Percentiles rank a stretch among this genome's conserved stretches.
Conservation (phyloP, 2,797 vertebrate species). For the Trichosurus vulpecula region DNA sequence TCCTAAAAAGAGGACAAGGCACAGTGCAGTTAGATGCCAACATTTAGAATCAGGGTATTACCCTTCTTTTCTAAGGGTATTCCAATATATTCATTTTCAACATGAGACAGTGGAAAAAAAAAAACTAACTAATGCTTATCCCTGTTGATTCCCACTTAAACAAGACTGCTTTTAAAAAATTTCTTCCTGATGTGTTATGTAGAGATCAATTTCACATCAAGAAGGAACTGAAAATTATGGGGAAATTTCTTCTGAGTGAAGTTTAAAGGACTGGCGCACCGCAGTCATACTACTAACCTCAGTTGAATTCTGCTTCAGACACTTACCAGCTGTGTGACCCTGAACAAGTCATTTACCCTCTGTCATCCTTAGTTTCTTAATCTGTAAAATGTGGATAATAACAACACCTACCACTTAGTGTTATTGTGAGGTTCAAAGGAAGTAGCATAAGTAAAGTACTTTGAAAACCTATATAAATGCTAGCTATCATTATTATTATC, state of each 20-base stretch:
- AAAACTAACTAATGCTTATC: conserved; percentile 10
- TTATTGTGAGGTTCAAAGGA: neutral
- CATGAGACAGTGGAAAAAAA: conserved; percentile 23
- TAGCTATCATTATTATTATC: neutral
- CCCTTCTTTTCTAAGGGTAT: neutral
- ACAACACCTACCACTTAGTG: neutral
- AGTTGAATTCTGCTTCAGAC: neutral
- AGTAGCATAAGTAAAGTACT: neutral
- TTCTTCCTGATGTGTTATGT: neutral
- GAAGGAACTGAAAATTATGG: neutral
- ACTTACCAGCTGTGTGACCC: neutral
- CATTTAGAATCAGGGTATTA: neutral
- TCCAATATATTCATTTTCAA: neutral
- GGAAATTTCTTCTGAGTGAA: conserved; percentile 3
- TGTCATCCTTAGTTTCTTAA: neutral
- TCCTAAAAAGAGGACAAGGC: conserved; percentile 85
- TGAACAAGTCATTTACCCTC: neutral
- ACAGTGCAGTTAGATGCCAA: conserved; percentile 46
- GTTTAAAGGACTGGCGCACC: conserved; percentile 17
- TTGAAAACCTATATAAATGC: neutral
- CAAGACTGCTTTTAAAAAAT: neutral
- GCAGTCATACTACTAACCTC: neutral
- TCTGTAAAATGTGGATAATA: neutral
- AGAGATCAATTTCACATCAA: conserved; percentile 1
- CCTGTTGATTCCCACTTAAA: conserved; percentile 13